Conservation (phyloP, 2,113 vertebrate species). For the Tupaia tana region DNA sequence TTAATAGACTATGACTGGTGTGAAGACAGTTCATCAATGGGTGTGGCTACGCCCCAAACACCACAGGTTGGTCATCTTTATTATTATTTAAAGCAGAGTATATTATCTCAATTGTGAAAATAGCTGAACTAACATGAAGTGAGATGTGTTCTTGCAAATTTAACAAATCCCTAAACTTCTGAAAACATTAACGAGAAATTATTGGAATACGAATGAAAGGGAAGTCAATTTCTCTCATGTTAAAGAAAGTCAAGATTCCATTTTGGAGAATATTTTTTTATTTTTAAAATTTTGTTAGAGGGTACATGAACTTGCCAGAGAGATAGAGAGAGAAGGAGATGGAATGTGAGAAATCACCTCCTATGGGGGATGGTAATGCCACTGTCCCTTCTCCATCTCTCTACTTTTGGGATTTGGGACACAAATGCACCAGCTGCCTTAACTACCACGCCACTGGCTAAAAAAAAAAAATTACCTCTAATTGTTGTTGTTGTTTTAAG, state of each 20-base stretch:
- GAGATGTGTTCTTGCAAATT: slow-evolving; percentile 46
- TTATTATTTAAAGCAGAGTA: slow-evolving; percentile 49
- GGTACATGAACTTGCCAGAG: too few relatives aligned
- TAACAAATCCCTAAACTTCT: slow-evolving; percentile 42
- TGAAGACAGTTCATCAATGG: slow-evolving; percentile 76
- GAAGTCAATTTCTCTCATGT: slow-evolving; percentile 51
- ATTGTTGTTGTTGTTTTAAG: too few relatives aligned
- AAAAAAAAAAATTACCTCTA: too few relatives aligned
- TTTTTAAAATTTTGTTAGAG: too few relatives aligned
- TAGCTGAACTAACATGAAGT: slow-evolving; percentile 18
- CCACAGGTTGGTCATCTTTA: slow-evolving; percentile 77
- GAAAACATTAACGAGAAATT: slow-evolving; percentile 50
- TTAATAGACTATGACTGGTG: slow-evolving; percentile 83
- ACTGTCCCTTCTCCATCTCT: too few relatives aligned
- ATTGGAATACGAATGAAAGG: slow-evolving; percentile 40
- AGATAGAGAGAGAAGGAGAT: too few relatives aligned
- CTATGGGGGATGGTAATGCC: too few relatives aligned
- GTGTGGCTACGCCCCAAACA: slow-evolving; percentile 23
- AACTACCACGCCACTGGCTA: too few relatives aligned
- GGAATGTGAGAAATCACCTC: too few relatives aligned
- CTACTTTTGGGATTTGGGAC: too few relatives aligned
- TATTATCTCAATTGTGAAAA: slow-evolving; percentile 33
- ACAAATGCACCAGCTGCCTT: too few relatives aligned
- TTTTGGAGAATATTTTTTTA: slow-evolving; percentile 6
- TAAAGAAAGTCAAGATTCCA: slow-evolving; percentile 50